phyloP scores from a whole-genome alignment of 53 echinoderm and acorn worm genomes.

The Apostichopus leukothele region DNA sequence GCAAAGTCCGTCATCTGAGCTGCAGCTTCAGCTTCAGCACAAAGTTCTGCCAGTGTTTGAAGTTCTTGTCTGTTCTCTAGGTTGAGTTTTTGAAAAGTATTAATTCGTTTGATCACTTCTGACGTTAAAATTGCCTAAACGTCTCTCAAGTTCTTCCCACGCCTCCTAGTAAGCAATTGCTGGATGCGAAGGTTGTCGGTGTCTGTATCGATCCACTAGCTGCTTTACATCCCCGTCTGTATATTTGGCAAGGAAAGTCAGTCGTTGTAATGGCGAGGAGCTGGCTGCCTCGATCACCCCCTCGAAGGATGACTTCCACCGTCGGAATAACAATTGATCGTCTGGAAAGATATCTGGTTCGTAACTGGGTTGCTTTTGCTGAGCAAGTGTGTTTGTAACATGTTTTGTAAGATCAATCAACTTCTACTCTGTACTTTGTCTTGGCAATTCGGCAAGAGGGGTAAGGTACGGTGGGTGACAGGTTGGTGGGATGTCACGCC shows the following conservation, averaged over 20 bases:
- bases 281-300: conserved; percentile 30
- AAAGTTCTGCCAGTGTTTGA: neutral
- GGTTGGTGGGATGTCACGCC: no score
- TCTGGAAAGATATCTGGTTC: conserved; percentile 42
- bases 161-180: conserved; percentile 39
- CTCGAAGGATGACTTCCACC: conserved; percentile 47
- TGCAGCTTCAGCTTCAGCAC: no score
- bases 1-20: no score
- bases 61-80: conserved; percentile 26
- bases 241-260: conserved; percentile 39
- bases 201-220: conserved; percentile 51
- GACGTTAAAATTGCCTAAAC: conserved; percentile 52
- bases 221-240: conserved; percentile 36
- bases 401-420: no score
- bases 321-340: conserved; percentile 47
- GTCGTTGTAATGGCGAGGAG: neutral
- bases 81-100: conserved; percentile 23
- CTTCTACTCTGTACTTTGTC: no score
- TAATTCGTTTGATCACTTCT: conserved; percentile 26
- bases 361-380: conserved; percentile 27
- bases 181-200: conserved; percentile 25
- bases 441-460: no score
- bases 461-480: no score
- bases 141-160: conserved; percentile 49
- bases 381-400: no score